Evolutionary conservation across 2,888 invertebrate species (phyloP).

Genomic region (Aquatica leii): DNA sequence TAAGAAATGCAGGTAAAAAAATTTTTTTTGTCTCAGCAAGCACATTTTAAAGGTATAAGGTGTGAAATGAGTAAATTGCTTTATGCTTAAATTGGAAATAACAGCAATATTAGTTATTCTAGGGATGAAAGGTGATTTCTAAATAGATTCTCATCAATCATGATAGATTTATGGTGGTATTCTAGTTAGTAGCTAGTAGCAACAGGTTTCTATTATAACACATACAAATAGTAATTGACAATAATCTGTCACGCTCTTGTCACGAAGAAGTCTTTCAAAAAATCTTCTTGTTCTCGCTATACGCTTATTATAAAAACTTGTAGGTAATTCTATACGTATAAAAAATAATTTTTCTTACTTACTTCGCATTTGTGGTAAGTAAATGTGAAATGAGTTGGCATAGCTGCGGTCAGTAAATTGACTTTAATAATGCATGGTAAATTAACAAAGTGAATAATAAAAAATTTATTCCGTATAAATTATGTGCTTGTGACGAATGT

Average conservation of each 20-base stretch:
- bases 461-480: background rate
- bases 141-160: conserved; percentile 37
- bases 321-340: too few species aligned
- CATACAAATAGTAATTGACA: conserved; percentile 42
- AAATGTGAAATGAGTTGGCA: conserved; percentile 8
- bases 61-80: conserved; percentile 34
- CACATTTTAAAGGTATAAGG: conserved; percentile 4
- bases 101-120: conserved; percentile 39
- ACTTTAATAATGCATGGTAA: background rate
- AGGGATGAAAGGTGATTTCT: conserved; percentile 32
- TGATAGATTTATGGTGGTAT: conserved; percentile 43
- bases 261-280: conserved; percentile 11
- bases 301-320: too few species aligned
- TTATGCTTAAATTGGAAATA: conserved; percentile 40
- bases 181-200: conserved; percentile 40
- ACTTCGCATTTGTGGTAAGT: background rate
- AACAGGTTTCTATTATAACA: conserved; percentile 31
- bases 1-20: background rate
- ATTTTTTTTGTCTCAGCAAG: background rate
- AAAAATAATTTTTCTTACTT: too few species aligned
- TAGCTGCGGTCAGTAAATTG: conserved; percentile 1
- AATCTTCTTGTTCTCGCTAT: background rate
- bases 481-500: conserved; percentile 9
- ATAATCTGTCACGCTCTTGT: conserved; percentile 40
- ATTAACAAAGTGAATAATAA: background rate